Percentiles rank a stretch among this genome's conserved stretches.
These are phyloP conservation scores for Geotrupes spiniger DNA, from an alignment of 2,888 invertebrate genomes.

Conservation along the genomic window DNA sequence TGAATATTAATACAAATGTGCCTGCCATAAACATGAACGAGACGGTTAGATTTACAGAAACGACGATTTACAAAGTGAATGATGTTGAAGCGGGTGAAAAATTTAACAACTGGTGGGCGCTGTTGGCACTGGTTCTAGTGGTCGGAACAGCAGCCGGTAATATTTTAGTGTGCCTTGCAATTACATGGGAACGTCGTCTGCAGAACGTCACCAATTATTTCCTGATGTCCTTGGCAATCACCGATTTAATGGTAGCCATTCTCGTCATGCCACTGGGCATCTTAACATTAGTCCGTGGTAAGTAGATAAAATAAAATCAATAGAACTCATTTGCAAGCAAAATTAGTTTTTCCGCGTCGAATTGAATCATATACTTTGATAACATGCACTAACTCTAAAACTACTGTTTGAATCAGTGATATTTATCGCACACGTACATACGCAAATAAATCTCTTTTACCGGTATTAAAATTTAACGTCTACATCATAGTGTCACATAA, in stretches of 20 bases:
- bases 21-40: conserved; percentile 17
- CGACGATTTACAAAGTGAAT: conserved; percentile 19
- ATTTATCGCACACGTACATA: too few relatives aligned
- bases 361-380: too few relatives aligned
- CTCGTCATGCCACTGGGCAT: conserved; percentile 95
- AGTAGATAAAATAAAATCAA: conserved; percentile 46
- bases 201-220: conserved; percentile 98
- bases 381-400: too few relatives aligned
- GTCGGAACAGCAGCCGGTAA: conserved; percentile 88
- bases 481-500: too few relatives aligned
- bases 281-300: conserved; percentile 76
- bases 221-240: conserved; percentile 91
- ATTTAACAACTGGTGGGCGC: conserved; percentile 66
- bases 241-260: conserved; percentile 91
- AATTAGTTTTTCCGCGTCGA: too few relatives aligned
- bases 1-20: too few relatives aligned
- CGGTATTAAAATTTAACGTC: too few relatives aligned
- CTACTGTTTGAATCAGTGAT: too few relatives aligned
- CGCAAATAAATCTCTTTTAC: too few relatives aligned
- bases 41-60: conserved; percentile 15
- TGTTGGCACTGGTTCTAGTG: conserved; percentile 73
- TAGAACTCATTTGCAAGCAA: background rate
- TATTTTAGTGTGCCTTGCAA: conserved; percentile 90
- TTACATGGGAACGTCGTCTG: conserved; percentile 84
- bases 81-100: conserved; percentile 16